A percentile compares a stretch with the other conserved stretches of the same genome.
Conservation (phyloP, 2,113 vertebrate genomes). For the Perccottus glenii region DNA sequence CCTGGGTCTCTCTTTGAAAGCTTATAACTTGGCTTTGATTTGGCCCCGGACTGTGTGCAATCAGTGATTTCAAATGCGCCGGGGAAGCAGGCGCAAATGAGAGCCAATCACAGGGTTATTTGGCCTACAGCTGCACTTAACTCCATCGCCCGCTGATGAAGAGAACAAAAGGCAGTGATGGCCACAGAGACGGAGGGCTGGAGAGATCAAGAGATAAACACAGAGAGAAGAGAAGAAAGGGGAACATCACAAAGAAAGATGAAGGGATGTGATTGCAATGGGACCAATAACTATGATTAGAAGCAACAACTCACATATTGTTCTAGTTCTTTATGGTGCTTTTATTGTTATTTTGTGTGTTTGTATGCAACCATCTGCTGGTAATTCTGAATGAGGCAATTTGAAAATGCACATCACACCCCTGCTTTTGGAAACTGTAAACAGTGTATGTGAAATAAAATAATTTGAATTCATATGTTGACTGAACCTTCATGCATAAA, state of each 20-base stretch:
- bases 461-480: too few relatives aligned
- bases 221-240: constrained; percentile 17
- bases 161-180: constrained; percentile 64
- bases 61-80: constrained; percentile 74
- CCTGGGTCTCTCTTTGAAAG: constrained; percentile 39
- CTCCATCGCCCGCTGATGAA: constrained; percentile 62
- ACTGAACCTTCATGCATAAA: too few relatives aligned
- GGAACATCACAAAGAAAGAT: constrained; percentile 34
- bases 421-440: neutral
- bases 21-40: constrained; percentile 60
- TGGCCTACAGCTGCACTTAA: constrained; percentile 76
- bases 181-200: constrained; percentile 48
- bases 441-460: constrained; percentile 23
- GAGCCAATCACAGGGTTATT: constrained; percentile 77
- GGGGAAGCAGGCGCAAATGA: constrained; percentile 70
- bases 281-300: constrained; percentile 56
- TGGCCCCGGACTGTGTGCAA: constrained; percentile 66
- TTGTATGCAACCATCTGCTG: constrained; percentile 7
- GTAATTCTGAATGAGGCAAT: constrained; percentile 26
- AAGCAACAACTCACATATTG: constrained; percentile 32
- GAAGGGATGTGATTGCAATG: constrained; percentile 27
- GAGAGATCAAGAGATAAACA: constrained; percentile 58
- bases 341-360: constrained; percentile 14
- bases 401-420: neutral
- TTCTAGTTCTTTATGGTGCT: constrained; percentile 13